Percentiles rank a stretch among this genome's conserved stretches.
Evolutionary conservation across 2,113 vertebrate genomes (phyloP).

Genomic region (Empidonax traillii): DNA sequence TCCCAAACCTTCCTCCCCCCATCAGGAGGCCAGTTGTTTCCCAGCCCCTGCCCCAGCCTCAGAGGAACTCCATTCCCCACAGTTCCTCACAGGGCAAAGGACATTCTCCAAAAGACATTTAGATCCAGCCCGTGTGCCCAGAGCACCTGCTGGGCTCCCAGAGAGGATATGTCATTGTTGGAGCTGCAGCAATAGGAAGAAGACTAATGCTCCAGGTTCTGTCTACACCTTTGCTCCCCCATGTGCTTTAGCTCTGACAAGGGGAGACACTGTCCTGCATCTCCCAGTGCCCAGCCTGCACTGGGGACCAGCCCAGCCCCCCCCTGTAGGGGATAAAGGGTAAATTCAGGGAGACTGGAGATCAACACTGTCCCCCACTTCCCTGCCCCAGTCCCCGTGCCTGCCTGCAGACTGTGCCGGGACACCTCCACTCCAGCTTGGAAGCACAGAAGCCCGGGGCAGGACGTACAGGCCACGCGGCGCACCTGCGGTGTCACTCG

Average conservation of each 20-base stretch:
- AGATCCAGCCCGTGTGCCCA: background rate
- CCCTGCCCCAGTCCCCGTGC: background rate
- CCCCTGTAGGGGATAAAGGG: rapidly evolving
- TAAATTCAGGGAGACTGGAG: background rate
- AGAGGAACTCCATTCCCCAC: background rate
- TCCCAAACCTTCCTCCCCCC: background rate
- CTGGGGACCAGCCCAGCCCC: background rate
- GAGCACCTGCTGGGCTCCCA: background rate
- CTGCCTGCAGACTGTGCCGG: background rate
- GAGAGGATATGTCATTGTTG: background rate
- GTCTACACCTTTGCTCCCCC: background rate
- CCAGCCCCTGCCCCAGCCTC: background rate
- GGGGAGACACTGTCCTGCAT: background rate
- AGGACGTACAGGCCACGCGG: background rate
- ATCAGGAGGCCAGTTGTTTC: background rate
- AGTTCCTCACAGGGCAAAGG: background rate
- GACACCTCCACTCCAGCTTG: background rate
- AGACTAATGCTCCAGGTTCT: background rate
- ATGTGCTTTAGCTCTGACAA: background rate
- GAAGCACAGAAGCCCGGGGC: background rate
- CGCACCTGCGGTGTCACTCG: rapidly evolving
- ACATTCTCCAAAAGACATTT: background rate
- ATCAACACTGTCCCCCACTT: background rate
- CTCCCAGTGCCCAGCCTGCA: background rate
- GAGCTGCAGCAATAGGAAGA: background rate